Evolutionary conservation across 1,140 invertebrate genomes (phyloP).

Genomic region (Catajapyx aquilonaris): DNA sequence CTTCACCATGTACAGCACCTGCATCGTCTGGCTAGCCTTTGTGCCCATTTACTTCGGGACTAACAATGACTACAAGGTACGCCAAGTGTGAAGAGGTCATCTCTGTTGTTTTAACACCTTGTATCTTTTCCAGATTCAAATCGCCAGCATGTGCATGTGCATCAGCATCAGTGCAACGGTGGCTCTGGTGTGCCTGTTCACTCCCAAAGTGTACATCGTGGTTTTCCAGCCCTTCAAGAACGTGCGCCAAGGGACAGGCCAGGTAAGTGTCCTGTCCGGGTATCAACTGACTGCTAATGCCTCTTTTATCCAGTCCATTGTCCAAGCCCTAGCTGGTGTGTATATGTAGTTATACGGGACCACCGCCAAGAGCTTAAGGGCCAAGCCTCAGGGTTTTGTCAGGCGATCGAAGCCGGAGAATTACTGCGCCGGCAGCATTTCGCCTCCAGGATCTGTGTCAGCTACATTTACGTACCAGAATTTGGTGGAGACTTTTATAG

Average conservation of each 20-base stretch:
- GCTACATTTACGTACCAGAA: too few species aligned
- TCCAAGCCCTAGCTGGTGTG: not conserved
- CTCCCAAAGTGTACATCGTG: conserved; percentile 54
- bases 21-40: conserved; percentile 51
- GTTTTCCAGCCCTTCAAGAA: conserved; percentile 58
- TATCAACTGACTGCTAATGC: too few species aligned
- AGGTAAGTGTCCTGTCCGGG: too few species aligned
- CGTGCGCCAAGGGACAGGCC: conserved; percentile 29
- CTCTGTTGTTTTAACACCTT: too few species aligned
- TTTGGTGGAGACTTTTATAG: too few species aligned
- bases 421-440: not conserved
- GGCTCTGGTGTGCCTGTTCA: conserved; percentile 50
- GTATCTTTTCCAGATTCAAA: conserved; percentile 37
- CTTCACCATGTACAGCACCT: conserved; percentile 55
- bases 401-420: not conserved
- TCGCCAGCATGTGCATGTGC: conserved; percentile 55
- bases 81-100: conserved; percentile 1
- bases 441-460: not conserved
- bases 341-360: not conserved
- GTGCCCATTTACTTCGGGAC: conserved; percentile 48
- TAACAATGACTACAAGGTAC: conserved; percentile 36
- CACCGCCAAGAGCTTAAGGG: not conserved
- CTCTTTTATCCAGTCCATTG: not conserved
- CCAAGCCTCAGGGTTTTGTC: not conserved
- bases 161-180: conserved; percentile 57